Evolutionary conservation across 2,888 invertebrate genomes (phyloP), one percentile per base, ranked within the genome.

Genomic region (Pristionchus maxplancki): DNA sequence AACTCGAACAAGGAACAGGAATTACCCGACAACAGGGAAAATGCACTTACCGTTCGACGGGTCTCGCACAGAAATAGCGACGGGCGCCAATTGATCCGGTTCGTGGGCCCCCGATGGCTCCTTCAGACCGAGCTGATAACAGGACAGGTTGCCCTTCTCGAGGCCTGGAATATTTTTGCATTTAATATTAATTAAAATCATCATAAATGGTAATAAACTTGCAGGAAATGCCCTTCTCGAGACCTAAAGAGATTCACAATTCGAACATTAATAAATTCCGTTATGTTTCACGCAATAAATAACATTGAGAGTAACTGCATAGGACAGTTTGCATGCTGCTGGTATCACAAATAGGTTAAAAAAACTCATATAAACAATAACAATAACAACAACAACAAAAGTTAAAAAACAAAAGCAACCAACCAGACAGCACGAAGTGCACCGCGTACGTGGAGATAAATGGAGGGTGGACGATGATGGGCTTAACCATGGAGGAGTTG

Each of bases 81-180:
- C 91, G 3, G 94, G 93, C 9, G 94, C 94, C 28, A 93, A 89
- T 64, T 91, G 89, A 17, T 90, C 89, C 0, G 93, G 93, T 13
- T 91, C 89, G 64, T 93, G 93, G 15, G 89, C 83, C 34, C 74
- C 78, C 1, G 37, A 58, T 1, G 94, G 93, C 87, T 93, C 93
- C n/a, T 87, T 89, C 1, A 93, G 37, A 28, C 90, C 90, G 4
- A 93, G 31, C 31, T 71, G 28, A 31, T 87, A 87, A 50, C 86
- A 87, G 20, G 86, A 87, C 31, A 37, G 34, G 1, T 85, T 64
- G 44, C 40, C 40, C 31, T 64, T 85, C 40, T 8, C 28, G n/a
- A 85, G 62, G 9, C 64, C 85, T 64, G 85, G 1, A 81, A 74
- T n/a, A n/a, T n/a, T n/a, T n/a, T n/a, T n/a, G n/a, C n/a, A n/a